Evolutionary conservation across 2,797 vertebrate genomes (phyloP).

Genomic region (Babyrousa celebensis): DNA sequence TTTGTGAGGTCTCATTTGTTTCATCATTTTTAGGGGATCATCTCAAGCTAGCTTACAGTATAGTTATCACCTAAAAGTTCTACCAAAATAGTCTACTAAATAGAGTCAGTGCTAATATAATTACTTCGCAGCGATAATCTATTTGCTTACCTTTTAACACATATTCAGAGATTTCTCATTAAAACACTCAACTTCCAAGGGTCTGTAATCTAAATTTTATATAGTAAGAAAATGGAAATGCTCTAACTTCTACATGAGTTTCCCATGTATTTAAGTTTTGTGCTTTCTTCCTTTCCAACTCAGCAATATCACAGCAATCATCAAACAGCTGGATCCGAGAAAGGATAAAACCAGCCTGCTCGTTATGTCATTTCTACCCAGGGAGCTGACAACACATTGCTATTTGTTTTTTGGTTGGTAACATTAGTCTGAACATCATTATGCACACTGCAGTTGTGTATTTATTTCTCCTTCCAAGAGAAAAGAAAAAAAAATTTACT

Average conservation of each 20-base stretch:
- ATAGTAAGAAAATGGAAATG: slow-evolving; percentile 19
- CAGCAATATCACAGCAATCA: slow-evolving; percentile 75
- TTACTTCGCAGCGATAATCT: slow-evolving; percentile 10
- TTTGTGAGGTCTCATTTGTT: slow-evolving; percentile 21
- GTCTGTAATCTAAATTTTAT: slow-evolving; percentile 24
- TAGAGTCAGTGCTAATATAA: neutral
- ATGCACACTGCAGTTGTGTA: slow-evolving; percentile 56
- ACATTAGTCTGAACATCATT: slow-evolving; percentile 75
- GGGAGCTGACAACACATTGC: slow-evolving; percentile 75
- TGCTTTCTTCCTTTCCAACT: slow-evolving; percentile 50
- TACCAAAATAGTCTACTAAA: slow-evolving; percentile 16
- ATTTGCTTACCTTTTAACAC: slow-evolving; percentile 20
- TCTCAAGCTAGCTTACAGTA: slow-evolving; percentile 17
- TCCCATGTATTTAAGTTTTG: slow-evolving; percentile 59
- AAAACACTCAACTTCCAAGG: slow-evolving; percentile 25
- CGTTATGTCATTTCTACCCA: slow-evolving; percentile 56
- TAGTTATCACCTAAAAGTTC: slow-evolving; percentile 54
- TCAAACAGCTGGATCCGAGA: slow-evolving; percentile 74
- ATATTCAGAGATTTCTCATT: slow-evolving; percentile 36
- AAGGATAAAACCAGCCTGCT: slow-evolving; percentile 61
- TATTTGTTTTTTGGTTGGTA: slow-evolving; percentile 72
- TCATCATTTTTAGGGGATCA: slow-evolving; percentile 34
- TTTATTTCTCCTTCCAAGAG: slow-evolving; percentile 78
- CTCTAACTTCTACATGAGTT: slow-evolving; percentile 53
- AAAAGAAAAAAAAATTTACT: slow-evolving; percentile 81